Percentiles rank a stretch among this genome's conserved stretches.
These are phyloP conservation scores for Sturnus vulgaris DNA, from an alignment of 2,113 vertebrate genomes.

Conservation along the genomic window DNA sequence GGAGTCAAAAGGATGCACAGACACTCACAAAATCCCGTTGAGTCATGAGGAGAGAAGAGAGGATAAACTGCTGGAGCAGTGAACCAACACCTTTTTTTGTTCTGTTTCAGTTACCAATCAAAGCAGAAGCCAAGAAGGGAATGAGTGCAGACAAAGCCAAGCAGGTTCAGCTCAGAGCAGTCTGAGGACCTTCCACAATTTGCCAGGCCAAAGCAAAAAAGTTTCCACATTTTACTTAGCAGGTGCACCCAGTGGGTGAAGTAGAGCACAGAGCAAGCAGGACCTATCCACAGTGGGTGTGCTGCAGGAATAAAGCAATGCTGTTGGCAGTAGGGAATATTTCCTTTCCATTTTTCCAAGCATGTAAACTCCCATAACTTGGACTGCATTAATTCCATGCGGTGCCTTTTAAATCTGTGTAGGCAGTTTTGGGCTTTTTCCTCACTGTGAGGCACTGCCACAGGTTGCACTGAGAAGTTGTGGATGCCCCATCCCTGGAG, in stretches of 20 bases:
- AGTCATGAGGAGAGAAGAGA: background rate
- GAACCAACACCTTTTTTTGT: background rate
- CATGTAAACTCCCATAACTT: background rate
- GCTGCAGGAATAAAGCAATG: background rate
- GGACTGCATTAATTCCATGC: accelerated
- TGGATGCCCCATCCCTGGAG: background rate
- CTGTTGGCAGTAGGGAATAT: background rate
- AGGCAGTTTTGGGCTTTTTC: background rate
- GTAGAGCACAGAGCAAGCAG: background rate
- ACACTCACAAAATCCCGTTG: accelerated
- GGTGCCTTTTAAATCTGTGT: background rate
- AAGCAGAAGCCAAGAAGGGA: background rate
- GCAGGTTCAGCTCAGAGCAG: background rate
- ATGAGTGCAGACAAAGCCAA: background rate
- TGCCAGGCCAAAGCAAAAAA: background rate
- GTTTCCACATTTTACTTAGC: background rate
- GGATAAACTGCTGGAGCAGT: background rate
- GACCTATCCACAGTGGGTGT: accelerated
- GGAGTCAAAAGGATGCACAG: background rate
- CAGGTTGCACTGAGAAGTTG: background rate
- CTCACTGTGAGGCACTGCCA: background rate
- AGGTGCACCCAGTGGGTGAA: background rate
- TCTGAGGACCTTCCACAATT: background rate
- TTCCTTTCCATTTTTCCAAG: background rate
- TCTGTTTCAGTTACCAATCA: background rate